Base-by-base conservation (phyloP, 1,140 invertebrate genomes). In the Caenorhabditis briggsae region DNA sequence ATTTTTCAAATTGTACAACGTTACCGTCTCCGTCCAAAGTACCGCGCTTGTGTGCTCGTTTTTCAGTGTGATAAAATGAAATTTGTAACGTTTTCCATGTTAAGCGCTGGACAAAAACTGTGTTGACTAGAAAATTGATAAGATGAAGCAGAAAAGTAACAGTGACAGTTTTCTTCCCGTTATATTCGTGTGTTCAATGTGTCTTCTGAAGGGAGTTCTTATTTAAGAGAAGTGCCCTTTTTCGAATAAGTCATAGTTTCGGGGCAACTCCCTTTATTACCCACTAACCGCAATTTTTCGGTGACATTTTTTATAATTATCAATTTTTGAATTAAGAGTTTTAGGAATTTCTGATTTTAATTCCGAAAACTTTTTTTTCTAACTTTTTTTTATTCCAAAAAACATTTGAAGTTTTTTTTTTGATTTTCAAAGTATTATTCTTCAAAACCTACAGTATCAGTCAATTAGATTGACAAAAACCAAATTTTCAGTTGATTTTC, bases 161-260 rank as follows among this genome's bases (percentile, higher is more conserved):
- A 33, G 56, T 58, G 56, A n/a, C 16, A 61, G 25, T 23, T 61
- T 20, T 61, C 6, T 20, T 61, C 25, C 59, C 59, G 8, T 61
- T 23, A 9, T 58, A 25, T 61, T 61, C 59, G 59, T 61, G 59
- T 61, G 59, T 61, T 61, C 59, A 61, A 61, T 61, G 59, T 61
- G 59, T 61, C 59, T 33, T 61, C 59, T 61, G 20, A 25, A 61
- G 2, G 33, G 33, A 33, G 23, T 61, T 11, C n/a, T 61, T 20
- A 61, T 61, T 33, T 61, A 61, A 25, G 2, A 33, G 59, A 25
- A 33, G 14, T 25, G 59, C 6, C 59, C 56, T 58, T 33, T 33
- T 33, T 58, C 12, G 11, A 61, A 25, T 61, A 53, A 53, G 50
- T 53, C 50, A 53, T 33, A 33, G 50, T 53, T 53, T 5, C 50